Conservation (phyloP, 2,113 vertebrate species). For the Pseudolaguvia tuberculata region DNA sequence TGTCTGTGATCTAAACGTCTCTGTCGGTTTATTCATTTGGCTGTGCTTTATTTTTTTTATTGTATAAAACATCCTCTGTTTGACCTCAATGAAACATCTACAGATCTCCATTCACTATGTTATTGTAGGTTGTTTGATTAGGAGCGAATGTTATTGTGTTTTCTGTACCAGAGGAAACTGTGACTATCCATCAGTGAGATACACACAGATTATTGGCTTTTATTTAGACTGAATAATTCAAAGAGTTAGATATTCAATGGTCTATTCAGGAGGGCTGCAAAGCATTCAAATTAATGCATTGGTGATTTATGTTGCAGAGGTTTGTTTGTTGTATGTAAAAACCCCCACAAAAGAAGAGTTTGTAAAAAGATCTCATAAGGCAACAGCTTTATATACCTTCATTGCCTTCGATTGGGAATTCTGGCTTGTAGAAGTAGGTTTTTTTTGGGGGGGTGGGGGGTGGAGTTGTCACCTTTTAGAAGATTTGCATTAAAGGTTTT, state of each 20-base stretch:
- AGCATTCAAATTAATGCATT: no score
- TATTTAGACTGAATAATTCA: not conserved
- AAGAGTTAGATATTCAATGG: not conserved
- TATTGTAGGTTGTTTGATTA: not conserved
- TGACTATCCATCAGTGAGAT: not conserved
- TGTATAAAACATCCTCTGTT: not conserved
- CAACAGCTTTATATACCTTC: not conserved
- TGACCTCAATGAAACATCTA: not conserved
- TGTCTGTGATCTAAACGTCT: no score
- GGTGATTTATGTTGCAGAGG: not conserved
- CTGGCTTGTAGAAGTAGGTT: not conserved
- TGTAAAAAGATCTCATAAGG: not conserved
- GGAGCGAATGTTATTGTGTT: not conserved
- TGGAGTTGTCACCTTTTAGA: constrained; percentile 18
- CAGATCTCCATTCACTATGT: not conserved
- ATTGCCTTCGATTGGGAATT: not conserved
- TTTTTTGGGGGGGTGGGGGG: no score
- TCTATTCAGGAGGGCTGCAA: not conserved
- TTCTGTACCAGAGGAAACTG: not conserved
- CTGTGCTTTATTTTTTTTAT: not conserved
- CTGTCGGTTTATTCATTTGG: no score
- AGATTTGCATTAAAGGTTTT: constrained; percentile 21
- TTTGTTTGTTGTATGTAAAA: constrained; percentile 1
- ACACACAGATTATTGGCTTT: not conserved
- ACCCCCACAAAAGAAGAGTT: not conserved